phyloP scores from a whole-genome alignment of 2,113 vertebrate genomes.

The Phasianus colchicus region DNA sequence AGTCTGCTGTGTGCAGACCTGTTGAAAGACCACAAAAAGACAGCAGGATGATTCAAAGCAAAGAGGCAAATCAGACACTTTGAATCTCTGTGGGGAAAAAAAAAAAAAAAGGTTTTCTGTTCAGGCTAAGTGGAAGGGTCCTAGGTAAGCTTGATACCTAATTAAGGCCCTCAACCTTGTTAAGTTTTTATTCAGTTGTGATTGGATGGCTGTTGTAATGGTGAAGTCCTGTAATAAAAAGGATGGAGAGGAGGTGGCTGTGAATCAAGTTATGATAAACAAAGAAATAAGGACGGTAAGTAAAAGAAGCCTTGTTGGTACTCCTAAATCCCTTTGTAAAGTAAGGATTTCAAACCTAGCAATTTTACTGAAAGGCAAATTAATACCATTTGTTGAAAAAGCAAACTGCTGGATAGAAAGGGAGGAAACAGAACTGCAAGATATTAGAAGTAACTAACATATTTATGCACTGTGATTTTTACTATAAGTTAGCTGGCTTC shows the following conservation, averaged over 20 bases:
- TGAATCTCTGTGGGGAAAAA: neutral
- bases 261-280: neutral
- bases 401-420: neutral
- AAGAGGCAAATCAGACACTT: neutral
- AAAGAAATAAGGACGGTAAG: neutral
- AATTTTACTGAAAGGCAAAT: neutral
- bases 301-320: neutral
- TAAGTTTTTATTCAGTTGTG: neutral
- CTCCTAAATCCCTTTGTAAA: neutral
- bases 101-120: accelerated
- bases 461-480: neutral
- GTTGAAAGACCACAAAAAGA: neutral
- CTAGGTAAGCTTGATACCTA: neutral
- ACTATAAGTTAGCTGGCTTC: neutral
- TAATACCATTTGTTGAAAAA: neutral
- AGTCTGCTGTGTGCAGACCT: neutral
- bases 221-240: neutral
- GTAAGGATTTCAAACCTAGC: neutral
- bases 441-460: neutral
- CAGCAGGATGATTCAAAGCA: neutral
- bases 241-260: neutral
- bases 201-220: neutral
- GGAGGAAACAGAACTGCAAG: neutral
- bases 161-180: neutral
- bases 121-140: neutral